Conservation (phyloP, 1,140 invertebrate species). For the Microplitis mediator region DNA sequence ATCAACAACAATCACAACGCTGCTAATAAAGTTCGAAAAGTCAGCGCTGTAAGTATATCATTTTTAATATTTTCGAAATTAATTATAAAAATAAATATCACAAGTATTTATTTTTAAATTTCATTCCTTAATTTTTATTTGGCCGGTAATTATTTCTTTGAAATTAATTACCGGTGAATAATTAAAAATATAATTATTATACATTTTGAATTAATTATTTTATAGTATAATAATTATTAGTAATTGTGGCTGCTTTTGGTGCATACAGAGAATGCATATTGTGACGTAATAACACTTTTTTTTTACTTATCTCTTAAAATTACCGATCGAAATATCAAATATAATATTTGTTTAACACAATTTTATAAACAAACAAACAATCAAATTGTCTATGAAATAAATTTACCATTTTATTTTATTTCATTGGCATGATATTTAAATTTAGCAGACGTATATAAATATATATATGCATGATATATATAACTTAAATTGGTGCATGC, state of each 20-base stretch:
- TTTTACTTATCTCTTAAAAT: neutral
- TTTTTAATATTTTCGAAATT: too few relatives aligned
- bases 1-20: slow-evolving; percentile 58
- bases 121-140: too few relatives aligned
- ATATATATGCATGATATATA: neutral
- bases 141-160: too few relatives aligned
- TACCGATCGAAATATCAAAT: neutral
- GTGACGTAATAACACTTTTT: neutral
- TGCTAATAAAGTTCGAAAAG: slow-evolving; percentile 80
- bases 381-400: too few relatives aligned
- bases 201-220: neutral
- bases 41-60: slow-evolving; percentile 87
- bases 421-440: neutral
- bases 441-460: neutral
- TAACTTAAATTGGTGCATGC: neutral
- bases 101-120: too few relatives aligned
- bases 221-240: neutral
- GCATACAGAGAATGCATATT: slow-evolving; percentile 6
- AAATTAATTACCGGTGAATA: too few relatives aligned
- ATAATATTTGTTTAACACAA: neutral
- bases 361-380: too few relatives aligned
- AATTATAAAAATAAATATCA: too few relatives aligned
- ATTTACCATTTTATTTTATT: neutral
- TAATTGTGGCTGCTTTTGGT: slow-evolving; percentile 4
- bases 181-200: neutral